phyloP scores from a whole-genome alignment of 53 echinoderm and acorn worm genomes.

The Henricia sp. region DNA sequence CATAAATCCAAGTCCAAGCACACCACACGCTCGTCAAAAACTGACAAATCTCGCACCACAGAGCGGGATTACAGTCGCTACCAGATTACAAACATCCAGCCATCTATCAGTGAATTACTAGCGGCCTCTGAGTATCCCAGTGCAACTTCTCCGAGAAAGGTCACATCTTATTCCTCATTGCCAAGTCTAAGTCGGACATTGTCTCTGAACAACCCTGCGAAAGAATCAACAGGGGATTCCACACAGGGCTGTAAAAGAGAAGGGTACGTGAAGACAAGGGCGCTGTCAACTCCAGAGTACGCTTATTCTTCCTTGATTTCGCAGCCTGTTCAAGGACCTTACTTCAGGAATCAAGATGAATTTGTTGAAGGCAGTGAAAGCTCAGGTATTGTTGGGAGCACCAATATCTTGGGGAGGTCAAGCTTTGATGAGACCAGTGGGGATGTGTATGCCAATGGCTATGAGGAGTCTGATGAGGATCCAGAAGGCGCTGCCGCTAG shows the following conservation, averaged over 20 bases:
- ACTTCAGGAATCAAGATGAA: slow-evolving; percentile 9
- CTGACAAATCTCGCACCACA: slow-evolving; percentile 16
- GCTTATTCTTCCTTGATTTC: slow-evolving; percentile 34
- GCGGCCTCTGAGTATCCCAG: slow-evolving; percentile 21
- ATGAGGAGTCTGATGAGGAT: slow-evolving; percentile 50
- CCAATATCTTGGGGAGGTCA: slow-evolving; percentile 27
- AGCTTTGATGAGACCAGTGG: slow-evolving; percentile 47
- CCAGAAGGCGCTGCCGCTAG: slow-evolving; percentile 49
- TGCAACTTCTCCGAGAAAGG: slow-evolving; percentile 9
- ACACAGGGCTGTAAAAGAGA: slow-evolving; percentile 19
- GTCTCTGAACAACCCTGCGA: slow-evolving; percentile 1
- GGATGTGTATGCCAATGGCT: slow-evolving; percentile 49
- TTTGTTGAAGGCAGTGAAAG: slow-evolving; percentile 54
- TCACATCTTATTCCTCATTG: slow-evolving; percentile 41
- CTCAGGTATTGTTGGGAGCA: slow-evolving; percentile 55
- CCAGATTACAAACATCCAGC: slow-evolving; percentile 22
- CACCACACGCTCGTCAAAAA: slow-evolving; percentile 29
- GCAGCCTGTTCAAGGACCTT: slow-evolving; percentile 40
- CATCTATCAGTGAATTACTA: slow-evolving; percentile 31
- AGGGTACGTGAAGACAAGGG: slow-evolving; percentile 37
- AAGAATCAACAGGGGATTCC: not conserved
- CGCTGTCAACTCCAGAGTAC: slow-evolving; percentile 45
- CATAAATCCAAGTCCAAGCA: slow-evolving; percentile 45
- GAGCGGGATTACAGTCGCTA: slow-evolving; percentile 7
- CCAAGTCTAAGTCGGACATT: slow-evolving; percentile 46